Percentiles rank a stretch among this genome's conserved stretches.
phyloP scores from a whole-genome alignment of 2,888 invertebrate genomes.

The Leptopilina myrica region DNA sequence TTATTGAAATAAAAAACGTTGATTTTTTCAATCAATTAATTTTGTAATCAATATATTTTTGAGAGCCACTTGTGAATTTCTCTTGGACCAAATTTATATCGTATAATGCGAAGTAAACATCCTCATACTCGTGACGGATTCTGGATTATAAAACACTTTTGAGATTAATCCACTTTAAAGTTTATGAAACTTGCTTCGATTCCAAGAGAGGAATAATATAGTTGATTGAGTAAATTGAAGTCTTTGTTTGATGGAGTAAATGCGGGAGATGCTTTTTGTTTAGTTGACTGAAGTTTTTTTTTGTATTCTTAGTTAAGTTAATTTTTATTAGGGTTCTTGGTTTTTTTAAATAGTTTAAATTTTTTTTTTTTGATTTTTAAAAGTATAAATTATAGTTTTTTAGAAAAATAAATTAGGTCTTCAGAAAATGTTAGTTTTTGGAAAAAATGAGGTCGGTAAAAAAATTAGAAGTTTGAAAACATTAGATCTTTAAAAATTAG shows the following conservation, averaged over 20 bases:
- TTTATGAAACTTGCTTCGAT: slow-evolving; percentile 8
- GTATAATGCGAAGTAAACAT: slow-evolving; percentile 4
- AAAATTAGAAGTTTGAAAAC: no score
- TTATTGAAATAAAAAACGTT: no score
- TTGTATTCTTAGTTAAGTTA: no score
- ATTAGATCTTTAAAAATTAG: no score
- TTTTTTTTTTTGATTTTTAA: no score
- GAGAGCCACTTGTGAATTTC: background rate
- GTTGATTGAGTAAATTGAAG: background rate
- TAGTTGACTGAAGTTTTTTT: background rate
- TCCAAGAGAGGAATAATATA: background rate
- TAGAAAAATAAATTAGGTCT: no score
- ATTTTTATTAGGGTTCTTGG: no score
- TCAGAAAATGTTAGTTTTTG: no score
- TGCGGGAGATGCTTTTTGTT: background rate
- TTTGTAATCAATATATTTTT: background rate
- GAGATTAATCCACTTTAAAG: slow-evolving; percentile 13
- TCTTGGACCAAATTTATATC: slow-evolving; percentile 6
- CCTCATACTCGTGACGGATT: background rate
- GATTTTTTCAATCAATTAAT: background rate
- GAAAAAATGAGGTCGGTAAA: no score
- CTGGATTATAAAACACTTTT: slow-evolving; percentile 28
- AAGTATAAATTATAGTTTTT: no score
- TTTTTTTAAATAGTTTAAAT: no score
- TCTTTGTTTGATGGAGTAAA: background rate